Evolutionary conservation across 2,797 vertebrate species (phyloP), one percentile per base, ranked within the genome.

Genomic region (Odontamblyopus rebecca): DNA sequence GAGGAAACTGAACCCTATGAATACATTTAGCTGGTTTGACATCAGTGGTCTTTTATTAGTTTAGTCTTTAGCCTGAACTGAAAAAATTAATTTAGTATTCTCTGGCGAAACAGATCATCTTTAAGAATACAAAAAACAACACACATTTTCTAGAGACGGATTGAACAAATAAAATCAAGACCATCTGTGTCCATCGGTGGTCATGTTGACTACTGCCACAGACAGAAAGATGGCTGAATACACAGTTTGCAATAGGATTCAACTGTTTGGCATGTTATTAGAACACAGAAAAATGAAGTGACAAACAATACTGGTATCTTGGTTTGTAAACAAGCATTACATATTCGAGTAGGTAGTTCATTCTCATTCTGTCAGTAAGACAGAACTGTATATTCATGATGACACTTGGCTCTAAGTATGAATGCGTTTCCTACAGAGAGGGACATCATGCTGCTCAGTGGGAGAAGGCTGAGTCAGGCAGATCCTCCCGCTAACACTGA

Each of bases 401-500:
- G 32, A 23, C 11, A 35, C 29, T 67, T 51, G 48, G 27, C 12
- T 26, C 38, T 57, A 59, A 18, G 7, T 44, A 41, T 26, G 32
- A 0, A n/a, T 18, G 4, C 66, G 56, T 11, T 60, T 57, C 62
- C 54, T 23, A 18, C n/a, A 54, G n/a, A 68, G 70, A 65, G 67
- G 51, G 54, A 68, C 69, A 51, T 73, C 16, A 4, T 69, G 63
- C 59, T 80, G 75, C 30, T 81, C 56, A 29, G 65, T 76, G 71
- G 68, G 48, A 80, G 72, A 77, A 73, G 23, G 59, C 64, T 78
- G 76, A 77, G 69, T 65, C 70, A 78, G 27, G 8, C 66, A 32
- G 71, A 68, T 75, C 64, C 75, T 64, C 67, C 68, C 41, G 75
- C 72, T 59, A 72, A 82, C 75, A 78, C 19, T 53, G 74, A 32